Conservation (phyloP, 2,797 vertebrate species). For the Cottoperca gobio region DNA sequence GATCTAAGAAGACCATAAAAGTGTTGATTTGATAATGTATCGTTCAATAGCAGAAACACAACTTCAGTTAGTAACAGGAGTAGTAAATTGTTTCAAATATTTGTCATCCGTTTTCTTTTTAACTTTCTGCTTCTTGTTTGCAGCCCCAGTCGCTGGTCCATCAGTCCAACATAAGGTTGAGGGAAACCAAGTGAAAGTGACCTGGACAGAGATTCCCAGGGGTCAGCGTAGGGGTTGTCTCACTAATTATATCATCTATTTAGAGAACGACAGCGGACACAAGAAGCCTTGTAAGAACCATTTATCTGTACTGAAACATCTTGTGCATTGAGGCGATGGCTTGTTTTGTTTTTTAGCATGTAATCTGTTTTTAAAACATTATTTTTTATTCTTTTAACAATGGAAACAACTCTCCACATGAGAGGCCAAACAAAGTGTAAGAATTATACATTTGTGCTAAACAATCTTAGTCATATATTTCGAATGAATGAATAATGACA, state of each 20-base stretch:
- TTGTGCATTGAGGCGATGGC: too few species aligned
- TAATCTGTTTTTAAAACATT: too few species aligned
- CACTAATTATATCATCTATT: constrained; percentile 84
- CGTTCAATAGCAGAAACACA: not conserved
- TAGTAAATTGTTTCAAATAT: not conserved
- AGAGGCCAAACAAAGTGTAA: too few species aligned
- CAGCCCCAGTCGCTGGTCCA: constrained; percentile 84
- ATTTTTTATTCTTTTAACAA: too few species aligned
- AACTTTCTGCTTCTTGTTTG: constrained; percentile 33
- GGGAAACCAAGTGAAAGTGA: constrained; percentile 73
- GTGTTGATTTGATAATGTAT: not conserved
- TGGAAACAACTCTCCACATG: too few species aligned
- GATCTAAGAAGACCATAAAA: not conserved
- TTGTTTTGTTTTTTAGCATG: not conserved
- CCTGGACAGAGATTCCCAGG: constrained; percentile 82
- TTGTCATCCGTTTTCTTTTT: not conserved
- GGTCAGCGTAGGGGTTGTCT: constrained; percentile 87
- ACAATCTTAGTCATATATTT: too few species aligned
- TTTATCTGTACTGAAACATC: not conserved
- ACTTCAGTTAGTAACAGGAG: not conserved
- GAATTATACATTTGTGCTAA: too few species aligned
- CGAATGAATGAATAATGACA: too few species aligned
- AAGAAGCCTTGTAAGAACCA: constrained; percentile 24
- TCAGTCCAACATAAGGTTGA: constrained; percentile 37
- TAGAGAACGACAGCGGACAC: constrained; percentile 16